These are phyloP conservation scores for Vulpes lagopus DNA, from an alignment of 2,113 vertebrate species.

Conservation along the genomic window DNA sequence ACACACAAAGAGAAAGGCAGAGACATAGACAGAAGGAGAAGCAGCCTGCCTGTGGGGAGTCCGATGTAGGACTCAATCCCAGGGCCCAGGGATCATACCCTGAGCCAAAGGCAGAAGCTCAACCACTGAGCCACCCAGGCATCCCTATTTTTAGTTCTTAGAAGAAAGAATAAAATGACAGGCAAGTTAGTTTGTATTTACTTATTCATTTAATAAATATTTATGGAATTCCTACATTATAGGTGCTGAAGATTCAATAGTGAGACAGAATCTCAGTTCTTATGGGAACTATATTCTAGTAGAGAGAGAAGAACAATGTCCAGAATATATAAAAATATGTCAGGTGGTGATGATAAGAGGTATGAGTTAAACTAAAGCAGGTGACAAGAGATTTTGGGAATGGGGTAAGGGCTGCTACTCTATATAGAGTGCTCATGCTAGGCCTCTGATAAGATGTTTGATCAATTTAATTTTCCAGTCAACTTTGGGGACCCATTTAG, in stretches of 20 bases:
- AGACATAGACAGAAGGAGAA: too few relatives aligned
- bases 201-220: neutral
- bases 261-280: neutral
- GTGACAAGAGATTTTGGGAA: neutral
- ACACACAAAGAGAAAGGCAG: too few relatives aligned
- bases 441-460: neutral
- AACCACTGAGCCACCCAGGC: too few relatives aligned
- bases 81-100: too few relatives aligned
- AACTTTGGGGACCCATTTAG: neutral
- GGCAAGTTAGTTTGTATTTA: neutral
- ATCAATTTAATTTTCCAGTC: too few relatives aligned
- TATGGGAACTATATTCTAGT: neutral
- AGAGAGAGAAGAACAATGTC: neutral
- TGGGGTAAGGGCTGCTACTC: neutral
- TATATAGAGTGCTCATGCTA: fast-evolving
- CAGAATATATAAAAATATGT: neutral
- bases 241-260: neutral
- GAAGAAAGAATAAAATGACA: neutral
- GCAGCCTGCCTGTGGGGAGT: too few relatives aligned
- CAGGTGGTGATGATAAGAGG: neutral
- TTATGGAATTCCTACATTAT: neutral
- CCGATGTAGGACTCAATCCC: too few relatives aligned
- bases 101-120: too few relatives aligned
- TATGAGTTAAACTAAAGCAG: neutral
- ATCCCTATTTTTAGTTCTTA: neutral